Base-by-base conservation (phyloP, 2,797 vertebrate genomes). In the Pogonophryne albipinna region DNA sequence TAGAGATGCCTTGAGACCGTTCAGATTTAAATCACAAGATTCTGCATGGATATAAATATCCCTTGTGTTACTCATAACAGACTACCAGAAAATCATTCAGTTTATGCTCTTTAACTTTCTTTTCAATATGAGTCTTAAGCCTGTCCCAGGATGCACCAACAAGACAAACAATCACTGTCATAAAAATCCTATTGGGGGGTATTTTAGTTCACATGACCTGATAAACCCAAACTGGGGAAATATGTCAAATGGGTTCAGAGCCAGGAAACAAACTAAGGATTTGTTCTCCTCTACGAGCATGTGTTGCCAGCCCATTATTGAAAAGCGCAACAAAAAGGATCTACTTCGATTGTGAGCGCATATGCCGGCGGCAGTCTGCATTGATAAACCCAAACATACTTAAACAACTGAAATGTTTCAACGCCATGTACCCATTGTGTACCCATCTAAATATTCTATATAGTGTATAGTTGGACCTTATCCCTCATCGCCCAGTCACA, bases 401-500 rank as follows among this genome's bases (percentile, higher is more conserved):
- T 4, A 9, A 44, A 4, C 47, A 52, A 61, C 0, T 5, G 1
- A 62, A 45, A 60, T 6, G 0, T 42, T 9, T 23, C 49, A 76
- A 17, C 11, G 5, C 16, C 3, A 31, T 23, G 17, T 47, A 17
- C 16, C 53, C 50, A 4, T 31, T 57, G 6, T 20, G 23, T 23
- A 23, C 23, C 23, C 41, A 57, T 19, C 61, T 76, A 45, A 62
- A 57, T 41, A 64, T 60, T 15, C 31, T 45, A 10, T 49, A 4
- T 10, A 65, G 5, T 4, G 10, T 63, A 74, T 56, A 34, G 27
- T 45, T 1, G 13, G n/a, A 41, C 69, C 55, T 73, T 79, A 66
- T 73, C 27, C 34, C 34, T 83, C 67, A 85, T 71, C 47, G 6
- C 61, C 51, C 50, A 45, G 3, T 58, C 71, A 78, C 68, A 50